Evolutionary conservation across 2,888 invertebrate species (phyloP), one percentile per base, ranked within the genome.

Genomic region (Tiliacea aurago): DNA sequence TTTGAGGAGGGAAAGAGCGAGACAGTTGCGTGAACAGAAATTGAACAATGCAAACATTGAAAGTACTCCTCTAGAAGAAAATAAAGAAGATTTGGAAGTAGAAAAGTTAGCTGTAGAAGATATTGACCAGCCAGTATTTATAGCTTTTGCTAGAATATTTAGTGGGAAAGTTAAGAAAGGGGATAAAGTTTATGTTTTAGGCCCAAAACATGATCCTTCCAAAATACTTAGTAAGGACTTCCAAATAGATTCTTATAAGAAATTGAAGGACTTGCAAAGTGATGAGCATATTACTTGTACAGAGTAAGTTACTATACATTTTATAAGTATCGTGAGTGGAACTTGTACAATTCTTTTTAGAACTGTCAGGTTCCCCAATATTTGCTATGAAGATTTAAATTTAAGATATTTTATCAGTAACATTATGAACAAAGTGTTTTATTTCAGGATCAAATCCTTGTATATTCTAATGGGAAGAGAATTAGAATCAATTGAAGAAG

Each of bases 401-500:
- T 28, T 45, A 62, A 43, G 11, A 33, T 20, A 20, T 49, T 49
- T 9, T 28, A 49, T 5, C 10, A 37, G 33, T 37, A 41, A 43
- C 20, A 23, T 33, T 63, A 33, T 20, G 1, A 28, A 1, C 1
- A 28, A 10, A 41, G 6, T 51, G 7, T 15, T 18, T 45, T 51
- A 33, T 83, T 83, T 61, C 92, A 96, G 96, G 79, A 97, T 99
- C 18, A 97, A 97, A 64, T 97, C 98, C 78, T 94, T 99, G 1
- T 99, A 98, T 91, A 96, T 99, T 85, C 96, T 99, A 76, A 99
- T 99, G 98, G 99, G 99, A 11, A 97, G 99, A 85, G 99, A 99
- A 88, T 93, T 99, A 70, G 98, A 98, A 92, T 91, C 96, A 0
- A 96, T 99, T 53, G 97, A 98, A 45, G 97, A 97, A 90, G 98